Conservation (phyloP, 2,113 vertebrate species). For the Melanerpes aurifrons region DNA sequence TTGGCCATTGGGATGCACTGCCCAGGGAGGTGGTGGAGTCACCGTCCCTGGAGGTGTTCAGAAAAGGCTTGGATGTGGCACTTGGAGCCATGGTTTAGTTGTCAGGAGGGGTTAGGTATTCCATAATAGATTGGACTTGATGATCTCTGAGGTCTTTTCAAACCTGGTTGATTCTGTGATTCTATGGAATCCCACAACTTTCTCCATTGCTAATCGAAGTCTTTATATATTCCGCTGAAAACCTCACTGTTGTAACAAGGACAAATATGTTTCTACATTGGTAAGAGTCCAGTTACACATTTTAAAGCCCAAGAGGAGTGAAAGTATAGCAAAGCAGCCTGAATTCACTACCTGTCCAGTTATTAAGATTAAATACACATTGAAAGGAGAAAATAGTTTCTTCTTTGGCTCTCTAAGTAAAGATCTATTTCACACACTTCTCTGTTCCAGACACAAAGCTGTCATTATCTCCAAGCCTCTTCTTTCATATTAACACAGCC, state of each 20-base stretch:
- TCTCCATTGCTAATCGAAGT: background rate
- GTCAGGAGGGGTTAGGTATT: too few relatives aligned
- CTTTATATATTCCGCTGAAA: background rate
- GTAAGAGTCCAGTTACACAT: background rate
- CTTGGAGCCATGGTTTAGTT: too few relatives aligned
- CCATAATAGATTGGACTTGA: too few relatives aligned
- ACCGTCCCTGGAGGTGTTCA: too few relatives aligned
- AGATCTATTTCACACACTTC: constrained; percentile 19
- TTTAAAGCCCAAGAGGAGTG: background rate
- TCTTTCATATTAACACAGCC: background rate
- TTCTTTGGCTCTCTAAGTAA: background rate
- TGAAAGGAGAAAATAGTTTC: background rate
- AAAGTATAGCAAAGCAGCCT: background rate
- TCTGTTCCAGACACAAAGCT: constrained; percentile 18
- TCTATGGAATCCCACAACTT: background rate
- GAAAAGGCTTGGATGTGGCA: too few relatives aligned
- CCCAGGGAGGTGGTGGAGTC: too few relatives aligned
- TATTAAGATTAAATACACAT: constrained; percentile 11
- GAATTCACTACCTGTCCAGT: background rate
- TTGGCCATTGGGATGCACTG: too few relatives aligned
- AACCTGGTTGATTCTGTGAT: too few relatives aligned
- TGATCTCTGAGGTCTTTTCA: too few relatives aligned
- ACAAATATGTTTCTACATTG: background rate
- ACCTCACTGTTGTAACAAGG: background rate
- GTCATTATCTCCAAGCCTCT: constrained; percentile 9